A percentile compares a stretch with the other conserved stretches of the same genome.
These are phyloP conservation scores for Panopea generosa DNA, from an alignment of 2,888 invertebrate genomes.

Conservation along the genomic window DNA sequence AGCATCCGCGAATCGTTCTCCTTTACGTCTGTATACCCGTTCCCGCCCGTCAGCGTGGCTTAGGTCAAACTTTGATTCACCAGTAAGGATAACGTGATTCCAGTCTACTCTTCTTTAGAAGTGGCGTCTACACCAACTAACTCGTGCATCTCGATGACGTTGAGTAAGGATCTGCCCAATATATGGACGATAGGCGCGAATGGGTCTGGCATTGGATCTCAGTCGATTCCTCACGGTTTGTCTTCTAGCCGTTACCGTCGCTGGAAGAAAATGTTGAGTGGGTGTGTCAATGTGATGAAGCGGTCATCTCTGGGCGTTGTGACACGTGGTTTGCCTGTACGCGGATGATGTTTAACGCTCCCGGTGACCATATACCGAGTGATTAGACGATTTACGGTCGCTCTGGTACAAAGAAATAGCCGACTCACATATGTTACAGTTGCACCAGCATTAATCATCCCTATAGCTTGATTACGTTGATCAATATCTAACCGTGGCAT, in stretches of 20 bases:
- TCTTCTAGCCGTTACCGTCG: too few species aligned
- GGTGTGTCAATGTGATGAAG: constrained; percentile 30
- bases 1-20: constrained; percentile 8
- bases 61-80: constrained; percentile 11
- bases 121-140: neutral
- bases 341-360: constrained; percentile 7
- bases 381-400: too few species aligned
- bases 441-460: too few species aligned
- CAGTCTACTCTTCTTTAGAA: neutral
- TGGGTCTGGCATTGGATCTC: too few species aligned
- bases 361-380: neutral
- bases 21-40: constrained; percentile 13
- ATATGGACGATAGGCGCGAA: too few species aligned
- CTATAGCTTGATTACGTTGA: too few species aligned
- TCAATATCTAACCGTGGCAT: too few species aligned
- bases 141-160: neutral
- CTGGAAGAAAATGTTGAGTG: neutral
- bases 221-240: too few species aligned
- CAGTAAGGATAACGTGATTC: neutral
- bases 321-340: constrained; percentile 20
- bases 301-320: constrained; percentile 8
- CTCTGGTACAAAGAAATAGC: too few species aligned
- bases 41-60: constrained; percentile 12
- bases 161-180: too few species aligned
- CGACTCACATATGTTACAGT: too few species aligned